A percentile compares a stretch with the other conserved stretches of the same genome.
Evolutionary conservation across 2,888 invertebrate species (phyloP).

Genomic region (Latrodectus hesperus): DNA sequence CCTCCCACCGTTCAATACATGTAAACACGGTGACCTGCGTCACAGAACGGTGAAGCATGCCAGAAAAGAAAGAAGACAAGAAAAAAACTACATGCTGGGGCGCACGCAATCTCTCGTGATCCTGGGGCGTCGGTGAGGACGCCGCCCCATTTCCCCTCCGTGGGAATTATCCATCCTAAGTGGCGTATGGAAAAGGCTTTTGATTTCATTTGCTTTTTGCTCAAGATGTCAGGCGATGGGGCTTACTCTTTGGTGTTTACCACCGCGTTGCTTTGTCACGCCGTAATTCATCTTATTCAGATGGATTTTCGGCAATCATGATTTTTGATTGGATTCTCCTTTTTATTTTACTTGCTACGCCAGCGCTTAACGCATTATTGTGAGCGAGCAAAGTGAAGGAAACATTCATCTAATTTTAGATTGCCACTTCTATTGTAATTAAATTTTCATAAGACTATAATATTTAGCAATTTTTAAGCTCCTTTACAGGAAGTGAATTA

Average conservation of each 20-base stretch:
- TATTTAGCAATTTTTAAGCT: not conserved
- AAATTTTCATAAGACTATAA: no score
- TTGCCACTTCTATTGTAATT: no score
- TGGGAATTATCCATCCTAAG: slow-evolving; percentile 58
- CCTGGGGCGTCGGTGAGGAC: slow-evolving; percentile 32
- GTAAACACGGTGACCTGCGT: slow-evolving; percentile 58
- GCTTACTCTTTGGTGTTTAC: not conserved
- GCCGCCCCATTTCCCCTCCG: slow-evolving; percentile 38
- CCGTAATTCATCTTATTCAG: not conserved
- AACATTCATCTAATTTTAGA: no score
- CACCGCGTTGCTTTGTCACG: slow-evolving; percentile 13
- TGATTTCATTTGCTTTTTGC: slow-evolving; percentile 66
- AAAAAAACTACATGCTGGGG: slow-evolving; percentile 28
- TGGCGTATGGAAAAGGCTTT: slow-evolving; percentile 57
- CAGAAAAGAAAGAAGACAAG: slow-evolving; percentile 11
- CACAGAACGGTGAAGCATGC: not conserved
- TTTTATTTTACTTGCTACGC: no score
- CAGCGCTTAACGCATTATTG: no score
- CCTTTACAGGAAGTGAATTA: not conserved
- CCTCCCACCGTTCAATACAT: slow-evolving; percentile 56
- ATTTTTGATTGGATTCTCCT: no score
- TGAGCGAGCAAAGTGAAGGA: no score
- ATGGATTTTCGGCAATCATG: not conserved
- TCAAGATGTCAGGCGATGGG: slow-evolving; percentile 59
- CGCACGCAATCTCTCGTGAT: slow-evolving; percentile 63